Percentiles rank a stretch among this genome's conserved stretches.
Conservation (phyloP, 2,888 invertebrate genomes). For the Nezara viridula region DNA sequence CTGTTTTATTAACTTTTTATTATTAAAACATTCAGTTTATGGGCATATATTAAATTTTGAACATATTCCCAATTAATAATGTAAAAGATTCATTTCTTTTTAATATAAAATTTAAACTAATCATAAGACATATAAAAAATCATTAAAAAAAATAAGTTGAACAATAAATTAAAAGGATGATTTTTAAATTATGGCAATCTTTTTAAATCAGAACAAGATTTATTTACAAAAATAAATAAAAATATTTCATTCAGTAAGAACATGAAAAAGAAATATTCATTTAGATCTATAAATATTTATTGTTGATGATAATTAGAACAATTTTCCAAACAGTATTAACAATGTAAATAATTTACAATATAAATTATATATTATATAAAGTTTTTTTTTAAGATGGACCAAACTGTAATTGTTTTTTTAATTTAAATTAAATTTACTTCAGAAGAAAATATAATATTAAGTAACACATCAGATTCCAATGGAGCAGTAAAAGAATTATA, state of each 20-base stretch:
- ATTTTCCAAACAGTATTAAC: not conserved
- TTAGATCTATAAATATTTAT: conserved; percentile 4
- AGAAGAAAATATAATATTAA: not conserved
- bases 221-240: conserved; percentile 16
- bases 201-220: not conserved
- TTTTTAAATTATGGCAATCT: not conserved
- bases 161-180: too few relatives aligned
- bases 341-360: not conserved
- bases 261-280: not conserved
- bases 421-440: not conserved
- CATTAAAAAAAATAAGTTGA: too few relatives aligned
- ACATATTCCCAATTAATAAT: too few relatives aligned
- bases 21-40: too few relatives aligned
- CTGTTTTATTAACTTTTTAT: too few relatives aligned
- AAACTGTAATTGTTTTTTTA: not conserved
- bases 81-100: too few relatives aligned
- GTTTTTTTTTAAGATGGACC: not conserved
- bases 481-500: too few relatives aligned
- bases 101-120: too few relatives aligned
- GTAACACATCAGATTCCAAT: not conserved
- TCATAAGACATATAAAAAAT: too few relatives aligned
- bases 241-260: not conserved
- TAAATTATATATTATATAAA: not conserved
- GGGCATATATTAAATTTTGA: too few relatives aligned
- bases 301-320: not conserved